phyloP scores from a whole-genome alignment of 2,113 vertebrate species.

The Picathartes gymnocephalus region DNA sequence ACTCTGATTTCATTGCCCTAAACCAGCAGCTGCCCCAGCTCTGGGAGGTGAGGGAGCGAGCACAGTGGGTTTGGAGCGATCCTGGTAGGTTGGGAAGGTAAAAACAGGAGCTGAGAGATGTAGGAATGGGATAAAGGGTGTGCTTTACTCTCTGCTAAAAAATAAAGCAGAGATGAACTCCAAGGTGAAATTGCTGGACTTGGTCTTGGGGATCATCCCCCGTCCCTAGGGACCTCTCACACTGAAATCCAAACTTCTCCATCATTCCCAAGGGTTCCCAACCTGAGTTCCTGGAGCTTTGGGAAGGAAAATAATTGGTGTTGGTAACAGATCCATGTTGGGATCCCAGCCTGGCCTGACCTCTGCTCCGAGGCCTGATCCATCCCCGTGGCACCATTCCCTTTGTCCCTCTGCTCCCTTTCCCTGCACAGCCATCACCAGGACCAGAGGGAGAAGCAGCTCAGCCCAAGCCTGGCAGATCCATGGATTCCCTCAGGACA shows the following conservation, averaged over 20 bases:
- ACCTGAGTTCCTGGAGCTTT: background rate
- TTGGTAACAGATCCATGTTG: background rate
- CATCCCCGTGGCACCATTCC: background rate
- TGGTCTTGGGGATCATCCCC: background rate
- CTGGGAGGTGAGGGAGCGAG: background rate
- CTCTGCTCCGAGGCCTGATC: rapidly evolving
- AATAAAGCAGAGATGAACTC: background rate
- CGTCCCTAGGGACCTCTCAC: background rate
- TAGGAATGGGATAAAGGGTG: too few species aligned
- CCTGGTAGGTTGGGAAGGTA: rapidly evolving
- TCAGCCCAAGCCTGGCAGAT: background rate
- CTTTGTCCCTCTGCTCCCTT: background rate
- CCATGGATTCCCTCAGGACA: background rate
- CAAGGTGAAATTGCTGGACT: background rate
- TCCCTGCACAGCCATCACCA: background rate
- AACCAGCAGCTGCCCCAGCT: background rate
- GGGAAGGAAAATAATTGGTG: background rate
- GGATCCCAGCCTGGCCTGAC: background rate
- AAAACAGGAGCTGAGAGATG: rapidly evolving
- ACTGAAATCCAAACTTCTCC: background rate
- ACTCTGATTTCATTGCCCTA: background rate
- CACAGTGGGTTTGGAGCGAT: background rate
- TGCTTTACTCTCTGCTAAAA: background rate
- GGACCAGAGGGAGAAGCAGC: background rate
- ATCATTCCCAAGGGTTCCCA: rapidly evolving